A percentile compares a stretch with the other conserved stretches of the same genome.
These are phyloP conservation scores for Xestia c-nigrum DNA, from an alignment of 2,888 invertebrate genomes.

Conservation along the genomic window DNA sequence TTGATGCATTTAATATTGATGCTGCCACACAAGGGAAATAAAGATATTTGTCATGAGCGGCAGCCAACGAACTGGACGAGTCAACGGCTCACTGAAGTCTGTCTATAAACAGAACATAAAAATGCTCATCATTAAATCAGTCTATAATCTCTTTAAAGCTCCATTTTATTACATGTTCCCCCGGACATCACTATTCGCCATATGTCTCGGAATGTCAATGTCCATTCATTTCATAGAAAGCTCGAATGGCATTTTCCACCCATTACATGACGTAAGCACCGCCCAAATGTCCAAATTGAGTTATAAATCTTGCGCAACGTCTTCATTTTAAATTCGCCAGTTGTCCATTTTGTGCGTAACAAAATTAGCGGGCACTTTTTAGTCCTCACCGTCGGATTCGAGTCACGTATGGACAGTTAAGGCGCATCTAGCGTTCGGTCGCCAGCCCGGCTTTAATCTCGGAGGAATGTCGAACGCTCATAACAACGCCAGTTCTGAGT, in stretches of 20 bases:
- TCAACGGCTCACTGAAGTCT: constrained; percentile 10
- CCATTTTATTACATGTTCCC: constrained; percentile 44
- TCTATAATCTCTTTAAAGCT: constrained; percentile 43
- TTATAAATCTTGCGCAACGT: constrained; percentile 76
- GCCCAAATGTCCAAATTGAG: constrained; percentile 73
- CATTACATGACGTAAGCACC: constrained; percentile 64
- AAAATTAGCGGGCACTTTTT: constrained; percentile 82
- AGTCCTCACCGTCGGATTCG: constrained; percentile 71
- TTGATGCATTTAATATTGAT: constrained; percentile 3
- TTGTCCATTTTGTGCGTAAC: constrained; percentile 73
- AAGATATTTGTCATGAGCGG: neutral
- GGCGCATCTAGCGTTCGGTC: constrained; percentile 71
- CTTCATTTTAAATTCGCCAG: constrained; percentile 77
- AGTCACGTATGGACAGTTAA: constrained; percentile 81
- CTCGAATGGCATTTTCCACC: constrained; percentile 60
- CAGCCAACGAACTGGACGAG: neutral
- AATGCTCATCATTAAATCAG: constrained; percentile 60
- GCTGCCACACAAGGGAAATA: neutral
- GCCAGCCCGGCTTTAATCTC: constrained; percentile 85
- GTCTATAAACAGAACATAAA: constrained; percentile 45
- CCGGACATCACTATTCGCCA: constrained; percentile 38
- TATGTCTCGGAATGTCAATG: constrained; percentile 55
- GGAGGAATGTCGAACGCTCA: constrained; percentile 82
- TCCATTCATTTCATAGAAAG: constrained; percentile 54
- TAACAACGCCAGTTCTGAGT: constrained; percentile 82